Percentiles rank a stretch among this genome's conserved stretches.
Conservation (phyloP, 2,113 vertebrate genomes). For the Aegithalos caudatus region DNA sequence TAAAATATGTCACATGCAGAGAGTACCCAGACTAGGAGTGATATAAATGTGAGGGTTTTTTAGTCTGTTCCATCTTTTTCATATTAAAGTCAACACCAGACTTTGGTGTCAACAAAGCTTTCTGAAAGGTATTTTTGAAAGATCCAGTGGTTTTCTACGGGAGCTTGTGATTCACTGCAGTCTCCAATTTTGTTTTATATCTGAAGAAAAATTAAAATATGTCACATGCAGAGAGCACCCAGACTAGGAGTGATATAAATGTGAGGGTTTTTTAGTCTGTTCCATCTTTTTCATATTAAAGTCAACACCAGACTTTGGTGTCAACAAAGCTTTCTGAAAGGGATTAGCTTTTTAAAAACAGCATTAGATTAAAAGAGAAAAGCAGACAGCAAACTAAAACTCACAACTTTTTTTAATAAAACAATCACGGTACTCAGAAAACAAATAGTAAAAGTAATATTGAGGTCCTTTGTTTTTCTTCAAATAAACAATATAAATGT, state of each 20-base stretch:
- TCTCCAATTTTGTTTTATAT: background rate
- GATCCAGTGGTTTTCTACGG: background rate
- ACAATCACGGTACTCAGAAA: background rate
- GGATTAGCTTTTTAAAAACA: background rate
- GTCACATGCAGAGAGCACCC: background rate
- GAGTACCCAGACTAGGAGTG: background rate
- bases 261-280: fast-evolving
- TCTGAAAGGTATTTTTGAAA: background rate
- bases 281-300: background rate
- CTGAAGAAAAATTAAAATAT: background rate
- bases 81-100: background rate
- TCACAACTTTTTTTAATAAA: background rate
- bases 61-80: background rate
- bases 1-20: background rate
- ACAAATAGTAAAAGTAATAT: background rate
- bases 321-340: background rate
- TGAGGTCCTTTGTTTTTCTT: background rate
- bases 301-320: background rate
- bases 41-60: fast-evolving
- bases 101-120: background rate
- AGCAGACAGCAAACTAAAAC: background rate
- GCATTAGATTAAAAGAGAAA: background rate
- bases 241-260: background rate
- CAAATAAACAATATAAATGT: background rate
- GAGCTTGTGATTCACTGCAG: background rate